Evolutionary conservation across 2,888 invertebrate genomes (phyloP).

Genomic region (Dasypogon diadema): DNA sequence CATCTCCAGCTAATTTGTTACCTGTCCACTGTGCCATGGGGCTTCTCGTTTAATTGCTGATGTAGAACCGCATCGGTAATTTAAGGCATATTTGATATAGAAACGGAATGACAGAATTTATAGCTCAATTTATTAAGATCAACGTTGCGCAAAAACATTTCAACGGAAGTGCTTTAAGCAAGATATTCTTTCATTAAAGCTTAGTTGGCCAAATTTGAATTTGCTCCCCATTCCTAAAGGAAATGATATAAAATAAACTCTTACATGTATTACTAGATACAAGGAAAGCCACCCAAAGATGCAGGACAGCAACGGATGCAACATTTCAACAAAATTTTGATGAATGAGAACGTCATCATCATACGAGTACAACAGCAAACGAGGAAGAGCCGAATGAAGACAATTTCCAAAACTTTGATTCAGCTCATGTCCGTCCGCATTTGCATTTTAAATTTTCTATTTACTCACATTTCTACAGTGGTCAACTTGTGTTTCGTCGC

Average conservation of each 20-base stretch:
- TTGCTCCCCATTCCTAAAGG: not conserved
- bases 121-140: no score
- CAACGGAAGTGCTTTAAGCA: no score
- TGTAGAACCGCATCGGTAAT: no score
- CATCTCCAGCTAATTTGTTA: no score
- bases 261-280: not conserved
- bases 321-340: conserved; percentile 54
- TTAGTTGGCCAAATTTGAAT: no score
- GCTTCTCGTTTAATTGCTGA: no score
- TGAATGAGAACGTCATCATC: conserved; percentile 49
- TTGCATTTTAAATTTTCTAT: conserved; percentile 57
- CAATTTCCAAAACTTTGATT: conserved; percentile 55
- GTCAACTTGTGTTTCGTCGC: conserved; percentile 29
- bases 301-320: conserved; percentile 50
- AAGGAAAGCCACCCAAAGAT: conserved; percentile 3
- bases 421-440: conserved; percentile 54
- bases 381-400: conserved; percentile 45
- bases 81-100: no score
- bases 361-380: conserved; percentile 31
- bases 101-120: no score
- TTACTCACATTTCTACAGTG: conserved; percentile 50
- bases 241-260: not conserved
- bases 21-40: no score
- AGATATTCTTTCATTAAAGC: no score
- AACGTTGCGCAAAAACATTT: no score